phyloP scores from a whole-genome alignment of 2,797 vertebrate species.

The Cynodonichthys magdalenae region DNA sequence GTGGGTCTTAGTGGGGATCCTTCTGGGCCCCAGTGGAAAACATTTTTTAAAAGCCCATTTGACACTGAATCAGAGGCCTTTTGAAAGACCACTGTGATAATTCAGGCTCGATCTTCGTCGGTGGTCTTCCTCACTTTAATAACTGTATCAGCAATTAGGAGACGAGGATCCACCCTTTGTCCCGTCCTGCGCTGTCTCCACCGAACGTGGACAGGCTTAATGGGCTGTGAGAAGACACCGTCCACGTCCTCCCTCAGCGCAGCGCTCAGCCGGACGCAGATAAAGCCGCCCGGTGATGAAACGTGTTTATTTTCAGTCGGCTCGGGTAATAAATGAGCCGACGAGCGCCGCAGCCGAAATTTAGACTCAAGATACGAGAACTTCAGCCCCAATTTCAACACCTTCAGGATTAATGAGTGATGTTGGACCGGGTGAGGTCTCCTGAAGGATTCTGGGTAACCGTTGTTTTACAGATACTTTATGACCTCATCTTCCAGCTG shows the following conservation, averaged over 20 bases:
- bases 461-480: too few relatives aligned
- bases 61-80: constrained; percentile 57
- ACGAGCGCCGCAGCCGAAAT: constrained; percentile 44
- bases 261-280: constrained; percentile 28
- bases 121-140: constrained; percentile 71
- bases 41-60: constrained; percentile 69
- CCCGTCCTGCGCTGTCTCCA: constrained; percentile 18
- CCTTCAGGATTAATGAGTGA: constrained; percentile 52
- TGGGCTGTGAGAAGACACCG: constrained; percentile 62
- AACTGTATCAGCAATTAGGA: constrained; percentile 77
- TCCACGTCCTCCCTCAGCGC: constrained; percentile 51
- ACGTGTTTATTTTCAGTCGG: constrained; percentile 64
- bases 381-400: constrained; percentile 62
- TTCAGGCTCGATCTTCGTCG: constrained; percentile 53
- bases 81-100: constrained; percentile 74
- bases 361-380: constrained; percentile 50
- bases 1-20: constrained; percentile 55
- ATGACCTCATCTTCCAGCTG: too few relatives aligned
- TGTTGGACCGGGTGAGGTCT: constrained; percentile 37
- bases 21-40: constrained; percentile 58
- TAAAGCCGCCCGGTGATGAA: too few relatives aligned
- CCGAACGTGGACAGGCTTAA: constrained; percentile 39
- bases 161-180: constrained; percentile 25
- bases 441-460: constrained; percentile 44
- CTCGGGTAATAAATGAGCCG: constrained; percentile 55